phyloP scores from a whole-genome alignment of 2,113 vertebrate genomes.

The Triplophysa rosa region DNA sequence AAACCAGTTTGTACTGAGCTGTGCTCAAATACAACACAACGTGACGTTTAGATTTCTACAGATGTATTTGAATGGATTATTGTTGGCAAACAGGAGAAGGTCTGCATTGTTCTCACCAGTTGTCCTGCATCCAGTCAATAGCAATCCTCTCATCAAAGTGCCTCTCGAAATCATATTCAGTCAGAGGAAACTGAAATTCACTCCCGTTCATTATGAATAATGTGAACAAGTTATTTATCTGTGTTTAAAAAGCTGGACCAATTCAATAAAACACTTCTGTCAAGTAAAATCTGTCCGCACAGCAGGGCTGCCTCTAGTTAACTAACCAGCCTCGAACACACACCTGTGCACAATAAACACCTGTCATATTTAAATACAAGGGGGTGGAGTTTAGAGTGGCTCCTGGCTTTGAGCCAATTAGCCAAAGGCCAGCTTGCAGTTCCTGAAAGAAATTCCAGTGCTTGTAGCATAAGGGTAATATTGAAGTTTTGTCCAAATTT shows the following conservation, averaged over 20 bases:
- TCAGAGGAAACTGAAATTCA: constrained; percentile 12
- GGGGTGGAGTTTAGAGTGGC: neutral
- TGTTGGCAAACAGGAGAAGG: too few relatives aligned
- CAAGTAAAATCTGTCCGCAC: neutral
- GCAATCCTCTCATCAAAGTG: constrained; percentile 43
- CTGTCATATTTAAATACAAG: constrained; percentile 19
- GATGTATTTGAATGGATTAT: too few relatives aligned
- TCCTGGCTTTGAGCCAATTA: neutral
- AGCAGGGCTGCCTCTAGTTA: neutral
- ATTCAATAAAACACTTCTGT: neutral
- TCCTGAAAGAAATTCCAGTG: neutral
- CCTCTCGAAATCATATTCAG: constrained; percentile 40
- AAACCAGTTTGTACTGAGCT: neutral
- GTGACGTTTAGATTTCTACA: too few relatives aligned
- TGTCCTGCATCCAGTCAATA: constrained; percentile 48
- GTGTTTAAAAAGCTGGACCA: neutral
- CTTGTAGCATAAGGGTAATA: neutral
- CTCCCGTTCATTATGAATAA: constrained; percentile 29
- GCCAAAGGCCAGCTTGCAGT: neutral
- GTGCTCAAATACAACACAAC: neutral
- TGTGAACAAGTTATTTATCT: neutral
- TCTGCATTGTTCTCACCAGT: constrained; percentile 33
- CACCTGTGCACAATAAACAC: constrained; percentile 18
- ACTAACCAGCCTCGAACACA: neutral
- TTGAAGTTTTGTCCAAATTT: neutral